Evolutionary conservation across 2,113 vertebrate species (phyloP).

Genomic region (Dendrocopos noguchii): DNA sequence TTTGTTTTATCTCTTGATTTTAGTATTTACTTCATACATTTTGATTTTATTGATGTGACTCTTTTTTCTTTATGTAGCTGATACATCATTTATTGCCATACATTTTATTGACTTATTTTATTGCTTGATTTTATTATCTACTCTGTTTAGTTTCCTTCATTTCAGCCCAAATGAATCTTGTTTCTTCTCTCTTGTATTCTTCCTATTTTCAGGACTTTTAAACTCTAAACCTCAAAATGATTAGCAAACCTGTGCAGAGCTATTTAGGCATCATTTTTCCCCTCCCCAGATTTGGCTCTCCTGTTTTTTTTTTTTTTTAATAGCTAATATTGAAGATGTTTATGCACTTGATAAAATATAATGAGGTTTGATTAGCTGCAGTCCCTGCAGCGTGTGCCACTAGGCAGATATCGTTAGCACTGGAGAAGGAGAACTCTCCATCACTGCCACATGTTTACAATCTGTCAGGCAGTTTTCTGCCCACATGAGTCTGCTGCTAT

Average conservation of each 20-base stretch:
- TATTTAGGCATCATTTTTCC: not conserved
- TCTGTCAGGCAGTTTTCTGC: constrained; percentile 55
- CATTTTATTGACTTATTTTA: too few species aligned
- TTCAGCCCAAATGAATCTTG: not conserved
- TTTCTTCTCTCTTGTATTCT: not conserved
- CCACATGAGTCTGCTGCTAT: constrained; percentile 17
- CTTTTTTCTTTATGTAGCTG: too few species aligned
- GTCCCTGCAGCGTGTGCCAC: not conserved
- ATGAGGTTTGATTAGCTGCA: not conserved
- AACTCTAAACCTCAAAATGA: not conserved
- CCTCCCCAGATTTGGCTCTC: not conserved
- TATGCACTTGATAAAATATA: not conserved
- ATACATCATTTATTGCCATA: too few species aligned
- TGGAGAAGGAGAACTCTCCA: not conserved
- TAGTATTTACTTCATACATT: too few species aligned
- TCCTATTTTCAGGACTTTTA: not conserved
- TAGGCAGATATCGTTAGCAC: not conserved
- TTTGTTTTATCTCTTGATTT: too few species aligned
- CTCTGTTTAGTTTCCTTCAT: not conserved
- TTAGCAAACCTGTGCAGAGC: not conserved
- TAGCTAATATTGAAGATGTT: not conserved
- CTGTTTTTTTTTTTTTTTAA: constrained; percentile 9
- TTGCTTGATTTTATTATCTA: not conserved
- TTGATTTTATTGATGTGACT: too few species aligned
- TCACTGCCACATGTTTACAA: constrained; percentile 42